phyloP scores from a whole-genome alignment of 2,113 vertebrate genomes.

The Girardinichthys multiradiatus region DNA sequence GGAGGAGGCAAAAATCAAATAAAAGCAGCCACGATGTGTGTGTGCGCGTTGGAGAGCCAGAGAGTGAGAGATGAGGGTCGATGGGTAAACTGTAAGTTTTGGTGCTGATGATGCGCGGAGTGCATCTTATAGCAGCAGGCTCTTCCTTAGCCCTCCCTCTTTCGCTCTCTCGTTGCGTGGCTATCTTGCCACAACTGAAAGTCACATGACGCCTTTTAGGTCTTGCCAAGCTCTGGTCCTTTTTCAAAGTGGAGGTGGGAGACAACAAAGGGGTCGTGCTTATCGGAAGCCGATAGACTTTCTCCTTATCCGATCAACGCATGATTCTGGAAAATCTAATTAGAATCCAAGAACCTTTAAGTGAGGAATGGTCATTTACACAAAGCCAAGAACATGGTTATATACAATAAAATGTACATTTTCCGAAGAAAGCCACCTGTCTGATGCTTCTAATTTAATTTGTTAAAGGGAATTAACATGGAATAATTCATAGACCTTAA shows the following conservation, averaged over 20 bases:
- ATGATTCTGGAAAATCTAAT: not conserved
- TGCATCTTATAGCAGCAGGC: slow-evolving; percentile 58
- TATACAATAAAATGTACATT: not conserved
- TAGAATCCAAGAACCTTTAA: not conserved
- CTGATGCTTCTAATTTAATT: not conserved
- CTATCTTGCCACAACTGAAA: slow-evolving; percentile 61
- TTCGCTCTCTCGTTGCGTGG: slow-evolving; percentile 51
- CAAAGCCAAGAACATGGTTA: not conserved
- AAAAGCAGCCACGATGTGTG: not conserved
- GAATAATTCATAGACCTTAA: not conserved
- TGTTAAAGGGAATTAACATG: not conserved
- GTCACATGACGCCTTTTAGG: slow-evolving; percentile 74
- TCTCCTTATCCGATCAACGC: not conserved
- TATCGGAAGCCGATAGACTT: not conserved
- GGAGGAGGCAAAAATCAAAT: not conserved
- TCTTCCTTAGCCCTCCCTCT: slow-evolving; percentile 58
- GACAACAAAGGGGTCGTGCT: slow-evolving; percentile 36
- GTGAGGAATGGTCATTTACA: not conserved
- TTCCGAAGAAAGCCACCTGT: not conserved
- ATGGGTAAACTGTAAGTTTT: slow-evolving; percentile 51
- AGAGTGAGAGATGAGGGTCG: slow-evolving; percentile 10
- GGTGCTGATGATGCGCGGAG: slow-evolving; percentile 69
- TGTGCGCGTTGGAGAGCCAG: not conserved
- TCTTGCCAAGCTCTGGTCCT: slow-evolving; percentile 46
- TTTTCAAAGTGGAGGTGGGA: slow-evolving; percentile 32